Evolutionary conservation across 2,888 invertebrate genomes (phyloP).

Genomic region (Ochropleura plecta): DNA sequence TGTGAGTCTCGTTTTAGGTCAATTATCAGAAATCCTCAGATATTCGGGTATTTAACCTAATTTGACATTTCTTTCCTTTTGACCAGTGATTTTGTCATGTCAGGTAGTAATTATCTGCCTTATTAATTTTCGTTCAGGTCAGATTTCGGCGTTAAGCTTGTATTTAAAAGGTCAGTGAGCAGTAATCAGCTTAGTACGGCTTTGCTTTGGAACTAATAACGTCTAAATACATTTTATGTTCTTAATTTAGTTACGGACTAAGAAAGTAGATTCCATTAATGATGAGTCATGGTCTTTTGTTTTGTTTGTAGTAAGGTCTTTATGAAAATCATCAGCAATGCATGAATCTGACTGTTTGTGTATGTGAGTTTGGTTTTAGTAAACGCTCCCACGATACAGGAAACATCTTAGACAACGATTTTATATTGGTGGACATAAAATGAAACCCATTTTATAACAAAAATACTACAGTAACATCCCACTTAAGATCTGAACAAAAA

Average conservation of each 20-base stretch:
- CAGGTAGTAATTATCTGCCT: slow-evolving; percentile 72
- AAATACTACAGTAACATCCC: not conserved
- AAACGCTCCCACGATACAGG: no score
- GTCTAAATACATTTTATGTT: slow-evolving; percentile 62
- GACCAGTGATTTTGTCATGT: slow-evolving; percentile 57
- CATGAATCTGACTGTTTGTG: not conserved
- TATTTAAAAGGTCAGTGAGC: slow-evolving; percentile 77
- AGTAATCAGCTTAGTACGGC: slow-evolving; percentile 77
- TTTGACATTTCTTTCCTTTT: slow-evolving; percentile 50
- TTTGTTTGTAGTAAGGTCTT: slow-evolving; percentile 20
- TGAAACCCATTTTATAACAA: not conserved
- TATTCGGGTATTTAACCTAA: slow-evolving; percentile 57
- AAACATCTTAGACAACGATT: not conserved
- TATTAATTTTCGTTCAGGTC: slow-evolving; percentile 75
- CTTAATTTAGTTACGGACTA: slow-evolving; percentile 60
- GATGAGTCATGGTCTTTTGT: slow-evolving; percentile 44
- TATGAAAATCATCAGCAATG: slow-evolving; percentile 13
- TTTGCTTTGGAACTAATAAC: slow-evolving; percentile 66
- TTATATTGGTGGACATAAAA: slow-evolving; percentile 1
- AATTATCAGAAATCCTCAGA: slow-evolving; percentile 51
- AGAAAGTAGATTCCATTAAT: slow-evolving; percentile 53
- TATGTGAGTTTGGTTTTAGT: no score
- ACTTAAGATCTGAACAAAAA: not conserved
- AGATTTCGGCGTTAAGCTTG: slow-evolving; percentile 74
- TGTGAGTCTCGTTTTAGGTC: slow-evolving; percentile 38